Evolutionary conservation across 2,113 vertebrate species (phyloP).

Genomic region (Micronisus gabar): DNA sequence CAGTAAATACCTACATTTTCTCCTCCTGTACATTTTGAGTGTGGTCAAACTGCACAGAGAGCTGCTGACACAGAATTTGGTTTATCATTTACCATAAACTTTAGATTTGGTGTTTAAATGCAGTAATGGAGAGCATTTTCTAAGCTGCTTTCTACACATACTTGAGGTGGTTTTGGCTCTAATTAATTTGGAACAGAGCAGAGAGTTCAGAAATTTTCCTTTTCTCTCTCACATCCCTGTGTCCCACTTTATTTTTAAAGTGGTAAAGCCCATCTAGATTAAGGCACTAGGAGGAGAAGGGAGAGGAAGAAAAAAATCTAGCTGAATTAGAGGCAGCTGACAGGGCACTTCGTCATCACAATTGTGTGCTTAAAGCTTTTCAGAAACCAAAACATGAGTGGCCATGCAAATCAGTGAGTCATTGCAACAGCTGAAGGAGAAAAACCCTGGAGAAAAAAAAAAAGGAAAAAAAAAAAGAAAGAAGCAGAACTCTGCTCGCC

Average conservation of each 20-base stretch:
- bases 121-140: not conserved
- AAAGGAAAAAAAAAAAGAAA: not conserved
- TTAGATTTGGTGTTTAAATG: not conserved
- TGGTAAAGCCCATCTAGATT: not conserved
- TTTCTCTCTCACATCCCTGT: not conserved
- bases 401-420: not conserved
- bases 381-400: not conserved
- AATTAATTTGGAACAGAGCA: constrained; percentile 49
- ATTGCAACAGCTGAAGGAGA: not conserved
- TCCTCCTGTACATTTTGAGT: not conserved
- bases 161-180: not conserved
- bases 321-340: not conserved
- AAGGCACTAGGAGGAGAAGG: not conserved
- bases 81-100: not conserved
- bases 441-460: not conserved
- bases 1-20: not conserved
- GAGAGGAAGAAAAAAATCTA: not conserved
- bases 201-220: not conserved
- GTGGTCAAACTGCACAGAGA: not conserved
- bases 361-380: not conserved
- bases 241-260: constrained; percentile 65
- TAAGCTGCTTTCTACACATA: not conserved
- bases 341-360: not conserved
- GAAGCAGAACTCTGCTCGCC: not conserved
- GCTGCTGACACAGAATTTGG: not conserved